phyloP scores from a whole-genome alignment of 1,140 invertebrate genomes.

The Saccostrea cuccullata region DNA sequence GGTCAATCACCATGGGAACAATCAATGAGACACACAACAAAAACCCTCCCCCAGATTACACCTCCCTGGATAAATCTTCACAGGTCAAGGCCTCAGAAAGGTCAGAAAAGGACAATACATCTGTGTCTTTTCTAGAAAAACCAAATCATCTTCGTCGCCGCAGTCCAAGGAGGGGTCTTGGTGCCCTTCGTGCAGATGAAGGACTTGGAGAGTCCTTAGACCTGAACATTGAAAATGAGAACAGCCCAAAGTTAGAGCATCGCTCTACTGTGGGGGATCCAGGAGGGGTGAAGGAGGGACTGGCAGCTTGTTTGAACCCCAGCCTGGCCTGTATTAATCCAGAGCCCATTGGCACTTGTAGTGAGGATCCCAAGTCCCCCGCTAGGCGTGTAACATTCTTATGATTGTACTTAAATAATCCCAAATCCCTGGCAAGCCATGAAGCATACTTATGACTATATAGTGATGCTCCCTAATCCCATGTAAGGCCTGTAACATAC shows the following conservation, averaged over 20 bases:
- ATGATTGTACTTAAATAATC: conserved; percentile 5
- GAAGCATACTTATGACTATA: too few species aligned
- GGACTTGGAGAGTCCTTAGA: conserved; percentile 55
- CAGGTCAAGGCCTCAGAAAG: background rate
- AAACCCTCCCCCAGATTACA: background rate
- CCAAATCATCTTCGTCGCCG: background rate
- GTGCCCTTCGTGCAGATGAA: conserved; percentile 45
- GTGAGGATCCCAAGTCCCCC: conserved; percentile 39
- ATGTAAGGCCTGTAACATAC: too few species aligned
- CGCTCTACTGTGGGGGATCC: conserved; percentile 29
- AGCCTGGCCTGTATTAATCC: conserved; percentile 37
- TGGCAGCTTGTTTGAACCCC: conserved; percentile 17
- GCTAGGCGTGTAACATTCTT: conserved; percentile 50
- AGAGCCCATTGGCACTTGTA: conserved; percentile 31
- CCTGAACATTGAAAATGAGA: conserved; percentile 52
- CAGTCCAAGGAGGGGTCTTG: conserved; percentile 16
- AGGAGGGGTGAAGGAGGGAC: conserved; percentile 18
- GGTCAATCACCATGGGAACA: conserved; percentile 46
- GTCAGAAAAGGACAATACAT: background rate
- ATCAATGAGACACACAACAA: conserved; percentile 42
- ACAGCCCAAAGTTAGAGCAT: conserved; percentile 52
- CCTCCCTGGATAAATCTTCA: background rate
- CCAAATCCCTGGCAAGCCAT: too few species aligned
- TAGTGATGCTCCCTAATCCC: too few species aligned
- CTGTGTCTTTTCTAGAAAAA: conserved; percentile 17